Evolutionary conservation across 1,140 invertebrate genomes (phyloP), one percentile per base, ranked within the genome.

Genomic region (Brachionus asplanchnoidis): DNA sequence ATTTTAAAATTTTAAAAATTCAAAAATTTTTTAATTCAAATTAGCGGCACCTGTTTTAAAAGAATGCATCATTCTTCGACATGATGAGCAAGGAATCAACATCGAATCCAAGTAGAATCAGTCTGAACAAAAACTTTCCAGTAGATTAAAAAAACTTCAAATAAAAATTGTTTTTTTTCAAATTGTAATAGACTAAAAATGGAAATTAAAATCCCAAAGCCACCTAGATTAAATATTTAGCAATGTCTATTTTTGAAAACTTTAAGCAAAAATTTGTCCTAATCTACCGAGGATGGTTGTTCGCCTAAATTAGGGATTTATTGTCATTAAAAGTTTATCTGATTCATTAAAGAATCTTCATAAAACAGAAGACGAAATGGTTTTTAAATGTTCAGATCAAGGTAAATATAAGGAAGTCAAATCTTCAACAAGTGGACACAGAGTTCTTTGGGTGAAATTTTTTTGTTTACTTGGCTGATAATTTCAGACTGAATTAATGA

Each of bases 71-170:
- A 0, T 26, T 20, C 7, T 20, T 65, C 9, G 56, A 26, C 56
- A 65, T 65, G 44, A 46, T 46, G 44, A 46, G 44, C 44, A 46
- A n/a, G 12, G 1, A 46, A 12, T 46, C 5, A 46, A 14, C 14
- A 46, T 12, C 12, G 14, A 46, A 46, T 14, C 1, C 11, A 46
- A 46, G 44, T 46, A 46, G 4, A 46, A 46, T 32, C 17, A 60
- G 20, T 20, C n/a, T 36, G 12, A 68, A 68, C 12, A 17, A 68
- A n/a, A 42, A 42, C 12, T 73, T 73, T 73, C 68, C 68, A 73
- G 68, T 73, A 73, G 68, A 73, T 73, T 40, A 42, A 73, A 42
- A 73, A 73, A 73, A 73, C 14, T 73, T 11, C 12, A 17, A 73
- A 73, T 73, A 73, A 73, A 40, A 70, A 70, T 40, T 8, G 20